phyloP scores from a whole-genome alignment of 1,140 invertebrate genomes.

The Drosophila arizonae region DNA sequence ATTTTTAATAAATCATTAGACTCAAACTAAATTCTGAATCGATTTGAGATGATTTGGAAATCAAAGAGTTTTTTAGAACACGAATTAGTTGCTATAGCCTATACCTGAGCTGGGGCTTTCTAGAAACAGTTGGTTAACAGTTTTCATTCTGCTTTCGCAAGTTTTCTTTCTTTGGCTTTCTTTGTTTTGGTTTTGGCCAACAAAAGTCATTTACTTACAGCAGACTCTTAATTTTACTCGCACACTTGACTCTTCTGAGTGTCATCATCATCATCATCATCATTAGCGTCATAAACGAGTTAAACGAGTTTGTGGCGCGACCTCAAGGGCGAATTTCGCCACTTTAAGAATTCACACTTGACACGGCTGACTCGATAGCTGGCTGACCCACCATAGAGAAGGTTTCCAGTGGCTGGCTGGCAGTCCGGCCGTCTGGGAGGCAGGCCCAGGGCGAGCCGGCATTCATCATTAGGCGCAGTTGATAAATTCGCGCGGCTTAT shows the following conservation, averaged over 20 bases:
- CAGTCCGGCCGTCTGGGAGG: too few relatives aligned
- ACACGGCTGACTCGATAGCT: slow-evolving; percentile 2
- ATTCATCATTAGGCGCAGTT: slow-evolving; percentile 35
- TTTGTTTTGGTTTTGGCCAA: background rate
- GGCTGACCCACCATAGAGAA: background rate
- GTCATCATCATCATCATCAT: slow-evolving; percentile 33
- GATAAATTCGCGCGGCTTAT: slow-evolving; percentile 30
- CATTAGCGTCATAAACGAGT: slow-evolving; percentile 33
- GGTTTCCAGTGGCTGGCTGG: too few relatives aligned
- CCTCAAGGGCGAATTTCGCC: slow-evolving; percentile 40
- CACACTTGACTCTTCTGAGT: slow-evolving; percentile 22
- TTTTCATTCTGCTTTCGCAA: background rate
- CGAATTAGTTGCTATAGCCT: background rate
- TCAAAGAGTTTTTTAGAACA: too few relatives aligned
- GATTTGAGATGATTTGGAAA: too few relatives aligned
- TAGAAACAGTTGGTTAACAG: slow-evolving; percentile 7
- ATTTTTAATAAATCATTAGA: too few relatives aligned
- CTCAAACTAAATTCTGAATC: too few relatives aligned
- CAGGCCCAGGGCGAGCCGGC: background rate
- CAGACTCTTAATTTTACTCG: slow-evolving; percentile 5
- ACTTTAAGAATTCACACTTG: slow-evolving; percentile 30
- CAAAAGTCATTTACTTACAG: slow-evolving; percentile 1
- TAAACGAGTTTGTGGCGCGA: slow-evolving; percentile 46
- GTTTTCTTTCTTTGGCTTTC: background rate
- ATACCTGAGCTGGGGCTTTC: background rate